Conservation (phyloP, 2,888 invertebrate species). For the Caradrina kadenii region DNA sequence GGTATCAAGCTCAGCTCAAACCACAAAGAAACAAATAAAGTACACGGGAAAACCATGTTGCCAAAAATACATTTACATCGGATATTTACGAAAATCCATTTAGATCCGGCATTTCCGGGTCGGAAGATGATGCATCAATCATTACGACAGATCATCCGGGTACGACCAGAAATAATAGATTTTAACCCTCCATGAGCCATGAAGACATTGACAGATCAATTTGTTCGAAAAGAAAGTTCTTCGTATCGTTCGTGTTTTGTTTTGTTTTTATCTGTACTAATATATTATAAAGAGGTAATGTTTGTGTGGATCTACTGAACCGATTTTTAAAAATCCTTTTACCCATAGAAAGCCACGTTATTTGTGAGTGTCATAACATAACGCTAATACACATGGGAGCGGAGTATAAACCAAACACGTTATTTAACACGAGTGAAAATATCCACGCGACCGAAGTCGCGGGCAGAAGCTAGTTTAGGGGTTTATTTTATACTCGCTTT, state of each 20-base stretch:
- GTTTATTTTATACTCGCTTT: neutral
- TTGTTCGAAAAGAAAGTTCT: constrained; percentile 46
- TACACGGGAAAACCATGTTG: neutral
- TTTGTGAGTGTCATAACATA: no score
- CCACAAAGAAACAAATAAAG: neutral
- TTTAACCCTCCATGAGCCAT: constrained; percentile 57
- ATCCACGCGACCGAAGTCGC: no score
- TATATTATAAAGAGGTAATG: no score
- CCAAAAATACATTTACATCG: constrained; percentile 11
- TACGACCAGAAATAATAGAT: constrained; percentile 68
- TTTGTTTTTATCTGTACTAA: neutral
- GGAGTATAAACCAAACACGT: no score
- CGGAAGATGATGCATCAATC: constrained; percentile 66
- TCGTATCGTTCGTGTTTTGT: constrained; percentile 1
- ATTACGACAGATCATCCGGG: constrained; percentile 65
- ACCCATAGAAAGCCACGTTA: no score
- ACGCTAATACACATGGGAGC: no score
- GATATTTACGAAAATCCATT: constrained; percentile 32
- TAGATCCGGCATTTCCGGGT: constrained; percentile 21
- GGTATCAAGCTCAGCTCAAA: no score
- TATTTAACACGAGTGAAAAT: no score
- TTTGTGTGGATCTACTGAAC: no score
- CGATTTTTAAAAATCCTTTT: no score
- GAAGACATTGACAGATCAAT: constrained; percentile 67
- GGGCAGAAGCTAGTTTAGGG: neutral